phyloP scores from a whole-genome alignment of 2,888 invertebrate genomes.

The Lepetodrilus schrolli region DNA sequence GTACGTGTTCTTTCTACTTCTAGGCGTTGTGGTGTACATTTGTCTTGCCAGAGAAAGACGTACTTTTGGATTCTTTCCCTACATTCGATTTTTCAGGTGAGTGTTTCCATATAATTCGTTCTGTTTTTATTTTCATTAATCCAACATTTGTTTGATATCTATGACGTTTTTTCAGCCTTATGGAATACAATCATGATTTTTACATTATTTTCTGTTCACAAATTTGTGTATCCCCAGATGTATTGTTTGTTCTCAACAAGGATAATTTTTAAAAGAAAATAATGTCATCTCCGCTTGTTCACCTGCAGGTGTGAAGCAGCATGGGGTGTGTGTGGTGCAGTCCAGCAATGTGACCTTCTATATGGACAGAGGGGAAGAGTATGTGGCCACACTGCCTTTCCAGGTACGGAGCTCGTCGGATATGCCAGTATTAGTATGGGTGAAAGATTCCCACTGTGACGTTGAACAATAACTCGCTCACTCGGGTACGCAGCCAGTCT shows the following conservation, averaged over 20 bases:
- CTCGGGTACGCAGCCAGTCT: too few relatives aligned
- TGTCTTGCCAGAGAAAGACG: constrained; percentile 55
- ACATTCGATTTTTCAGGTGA: constrained; percentile 31
- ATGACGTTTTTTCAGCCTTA: background rate
- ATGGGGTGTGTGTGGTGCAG: constrained; percentile 85
- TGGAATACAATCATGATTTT: too few relatives aligned
- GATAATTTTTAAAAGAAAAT: background rate
- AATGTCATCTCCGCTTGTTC: too few relatives aligned
- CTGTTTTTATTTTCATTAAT: background rate
- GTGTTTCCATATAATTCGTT: background rate
- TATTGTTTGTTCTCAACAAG: too few relatives aligned
- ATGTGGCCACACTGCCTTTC: constrained; percentile 85
- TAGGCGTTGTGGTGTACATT: constrained; percentile 72
- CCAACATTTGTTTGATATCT: background rate
- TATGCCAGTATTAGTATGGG: too few relatives aligned
- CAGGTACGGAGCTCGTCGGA: too few relatives aligned
- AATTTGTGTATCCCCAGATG: too few relatives aligned
- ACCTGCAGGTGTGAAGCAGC: constrained; percentile 78
- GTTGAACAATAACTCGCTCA: too few relatives aligned
- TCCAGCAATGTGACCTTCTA: constrained; percentile 83
- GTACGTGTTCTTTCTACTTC: constrained; percentile 17
- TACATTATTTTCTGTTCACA: background rate
- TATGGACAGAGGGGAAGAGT: constrained; percentile 87
- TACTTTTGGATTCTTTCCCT: background rate
- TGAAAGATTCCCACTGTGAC: too few relatives aligned